Base-by-base conservation (phyloP, 2,113 vertebrate genomes). In the Coturnix japonica region DNA sequence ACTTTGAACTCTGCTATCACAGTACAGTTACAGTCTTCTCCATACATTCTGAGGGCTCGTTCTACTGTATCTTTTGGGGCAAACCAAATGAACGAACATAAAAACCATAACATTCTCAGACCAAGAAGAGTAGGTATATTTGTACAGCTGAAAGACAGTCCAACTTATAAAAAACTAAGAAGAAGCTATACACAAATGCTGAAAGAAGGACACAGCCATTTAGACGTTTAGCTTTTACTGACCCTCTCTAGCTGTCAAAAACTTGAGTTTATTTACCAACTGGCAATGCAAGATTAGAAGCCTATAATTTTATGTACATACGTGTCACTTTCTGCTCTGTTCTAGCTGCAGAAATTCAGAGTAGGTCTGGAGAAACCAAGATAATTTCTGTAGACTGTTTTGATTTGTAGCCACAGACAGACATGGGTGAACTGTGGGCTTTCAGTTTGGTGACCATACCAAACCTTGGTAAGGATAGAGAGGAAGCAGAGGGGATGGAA, bases 321-420 rank as follows among this genome's bases (percentile, higher is more conserved):
- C 23, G 4, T 11, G 35, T 13, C 76, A 65, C 44, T 22, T 12
- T 77, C 59, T 80, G 80, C 65, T 64, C 46, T 70, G 49, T 4
- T 85, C 30, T 12, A 46, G 71, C 43, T 86, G 77, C 63, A 44
- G 31, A 49, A 63, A 89, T 57, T 46, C 78, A 65, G 81, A 31
- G 3, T 2, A 2, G 1, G 30, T 4, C 54, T 35, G 56, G 6
- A 44, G 61, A 33, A 47, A 20, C 2, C 3, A 2, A 53, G 25
- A 30, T 17, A 6, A 73, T 66, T 76, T 21, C 56, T 66, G n/a
- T 4, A 57, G 37, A 53, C 18, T 19, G 5, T 2, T 77, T 56
- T 16, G 13, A 56, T 66, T 70, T 16, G 2, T 44, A 57, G 69
- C 23, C 61, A 63, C 3, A 19, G 5, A 14, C 4, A 51, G 44